These are phyloP conservation scores for Xenops minutus DNA, from an alignment of 2,797 vertebrate genomes.

Conservation along the genomic window DNA sequence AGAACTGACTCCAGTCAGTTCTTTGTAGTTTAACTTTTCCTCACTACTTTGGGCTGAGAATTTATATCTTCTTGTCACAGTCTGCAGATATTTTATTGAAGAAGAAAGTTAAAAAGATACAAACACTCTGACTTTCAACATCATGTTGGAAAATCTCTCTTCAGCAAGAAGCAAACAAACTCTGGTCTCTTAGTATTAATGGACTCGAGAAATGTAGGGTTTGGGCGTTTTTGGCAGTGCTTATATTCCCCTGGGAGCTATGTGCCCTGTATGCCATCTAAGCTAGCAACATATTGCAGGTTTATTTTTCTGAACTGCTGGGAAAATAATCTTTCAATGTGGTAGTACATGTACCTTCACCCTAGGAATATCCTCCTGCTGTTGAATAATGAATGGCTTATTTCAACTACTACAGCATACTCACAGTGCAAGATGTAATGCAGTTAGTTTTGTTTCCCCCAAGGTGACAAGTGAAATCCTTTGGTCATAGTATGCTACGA, in stretches of 20 bases:
- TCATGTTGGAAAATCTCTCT: background rate
- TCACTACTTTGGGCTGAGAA: background rate
- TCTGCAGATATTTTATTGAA: background rate
- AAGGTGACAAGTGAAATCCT: background rate
- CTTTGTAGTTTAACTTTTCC: background rate
- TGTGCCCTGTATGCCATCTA: background rate
- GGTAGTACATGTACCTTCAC: background rate
- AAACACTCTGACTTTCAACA: background rate
- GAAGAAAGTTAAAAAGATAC: background rate
- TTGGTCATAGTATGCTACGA: background rate
- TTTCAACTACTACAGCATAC: background rate
- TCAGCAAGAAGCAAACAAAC: background rate
- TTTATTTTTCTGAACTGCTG: background rate
- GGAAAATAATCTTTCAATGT: background rate
- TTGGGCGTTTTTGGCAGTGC: accelerated
- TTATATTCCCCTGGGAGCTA: background rate
- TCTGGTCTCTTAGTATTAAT: background rate
- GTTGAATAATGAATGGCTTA: background rate
- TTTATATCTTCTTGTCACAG: background rate
- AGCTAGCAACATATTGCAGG: background rate
- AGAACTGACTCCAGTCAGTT: background rate
- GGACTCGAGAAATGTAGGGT: background rate
- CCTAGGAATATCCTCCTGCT: background rate
- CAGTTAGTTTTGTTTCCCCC: background rate
- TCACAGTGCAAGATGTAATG: background rate